Evolutionary conservation across 2,888 invertebrate species (phyloP), one percentile per base, ranked within the genome.

Genomic region (Adelognathus sp.): DNA sequence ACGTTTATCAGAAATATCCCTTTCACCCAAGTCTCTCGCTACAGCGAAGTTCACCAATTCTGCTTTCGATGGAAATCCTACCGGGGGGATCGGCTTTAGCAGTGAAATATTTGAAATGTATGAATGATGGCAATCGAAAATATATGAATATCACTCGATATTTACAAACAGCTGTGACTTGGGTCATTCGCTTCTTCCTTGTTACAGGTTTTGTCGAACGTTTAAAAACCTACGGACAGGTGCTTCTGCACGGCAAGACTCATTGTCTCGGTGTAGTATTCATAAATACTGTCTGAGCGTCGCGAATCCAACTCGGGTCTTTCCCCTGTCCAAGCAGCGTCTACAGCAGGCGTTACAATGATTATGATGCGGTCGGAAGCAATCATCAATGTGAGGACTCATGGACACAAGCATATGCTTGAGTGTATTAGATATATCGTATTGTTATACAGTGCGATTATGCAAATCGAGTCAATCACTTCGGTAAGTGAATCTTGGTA

Each of bases 11-110:
- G n/a, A n/a, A n/a, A n/a, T n/a, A n/a, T n/a, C n/a, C n/a, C n/a
- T n/a, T n/a, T n/a, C n/a, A n/a, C n/a, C n/a, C n/a, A n/a, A n/a
- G n/a, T 36, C 36, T 9, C 9, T 36, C 36, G 60, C 60, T 70
- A 24, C 16, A 36, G 60, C 36, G 50, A 21, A 50, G 50, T 61
- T 70, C 60, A 46, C n/a, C 50, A 27, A 60, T 70, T 70, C 41
- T 50, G 16, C 52, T 60, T 70, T 70, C n/a, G 50, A 70, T 70
- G 70, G 46, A 70, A 70, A 70, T 52, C 50, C 50, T 29, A 24
- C 9, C 46, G 31, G n/a, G n/a, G n/a, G n/a, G n/a, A n/a, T n/a
- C n/a, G n/a, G n/a, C n/a, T n/a, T n/a, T n/a, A 50, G 14, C 2
- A 14, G 36, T 14, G 9, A n/a, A 11, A 11, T 36, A 2, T 36